These are phyloP conservation scores for Lasius platythorax DNA, from an alignment of 2,888 invertebrate species.

Conservation along the genomic window DNA sequence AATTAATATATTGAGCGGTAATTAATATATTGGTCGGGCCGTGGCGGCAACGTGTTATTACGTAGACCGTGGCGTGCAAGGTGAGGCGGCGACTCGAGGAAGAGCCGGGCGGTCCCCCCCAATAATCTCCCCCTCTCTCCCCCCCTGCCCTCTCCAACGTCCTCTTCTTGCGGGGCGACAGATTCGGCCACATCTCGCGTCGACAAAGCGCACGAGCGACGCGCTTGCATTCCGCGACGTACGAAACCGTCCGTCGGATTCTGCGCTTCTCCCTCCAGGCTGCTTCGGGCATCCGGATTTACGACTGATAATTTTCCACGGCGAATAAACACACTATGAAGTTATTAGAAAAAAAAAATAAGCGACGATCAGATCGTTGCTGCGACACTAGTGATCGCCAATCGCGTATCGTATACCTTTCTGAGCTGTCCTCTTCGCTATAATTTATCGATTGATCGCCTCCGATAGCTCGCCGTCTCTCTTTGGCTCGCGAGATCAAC, in stretches of 20 bases:
- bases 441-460: slow-evolving; percentile 75
- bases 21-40: slow-evolving; percentile 83
- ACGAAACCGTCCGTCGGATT: not conserved
- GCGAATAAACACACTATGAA: slow-evolving; percentile 64
- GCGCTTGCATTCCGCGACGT: not conserved
- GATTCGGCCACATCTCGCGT: slow-evolving; percentile 64
- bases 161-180: slow-evolving; percentile 72
- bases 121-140: not conserved
- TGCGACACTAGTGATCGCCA: slow-evolving; percentile 49
- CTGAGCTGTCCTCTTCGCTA: slow-evolving; percentile 62
- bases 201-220: slow-evolving; percentile 1
- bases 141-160: not conserved
- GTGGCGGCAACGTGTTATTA: slow-evolving; percentile 82
- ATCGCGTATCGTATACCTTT: slow-evolving; percentile 62
- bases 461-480: slow-evolving; percentile 61
- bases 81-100: slow-evolving; percentile 8
- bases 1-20: slow-evolving; percentile 84
- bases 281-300: slow-evolving; percentile 67
- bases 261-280: not conserved
- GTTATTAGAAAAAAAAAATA: slow-evolving; percentile 65
- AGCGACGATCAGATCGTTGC: not conserved
- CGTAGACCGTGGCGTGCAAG: slow-evolving; percentile 48
- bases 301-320: slow-evolving; percentile 76
- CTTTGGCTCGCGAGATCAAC: slow-evolving; percentile 1
- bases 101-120: not conserved